Evolutionary conservation across 2,888 invertebrate genomes (phyloP).

Genomic region (Rhingia rostrata): DNA sequence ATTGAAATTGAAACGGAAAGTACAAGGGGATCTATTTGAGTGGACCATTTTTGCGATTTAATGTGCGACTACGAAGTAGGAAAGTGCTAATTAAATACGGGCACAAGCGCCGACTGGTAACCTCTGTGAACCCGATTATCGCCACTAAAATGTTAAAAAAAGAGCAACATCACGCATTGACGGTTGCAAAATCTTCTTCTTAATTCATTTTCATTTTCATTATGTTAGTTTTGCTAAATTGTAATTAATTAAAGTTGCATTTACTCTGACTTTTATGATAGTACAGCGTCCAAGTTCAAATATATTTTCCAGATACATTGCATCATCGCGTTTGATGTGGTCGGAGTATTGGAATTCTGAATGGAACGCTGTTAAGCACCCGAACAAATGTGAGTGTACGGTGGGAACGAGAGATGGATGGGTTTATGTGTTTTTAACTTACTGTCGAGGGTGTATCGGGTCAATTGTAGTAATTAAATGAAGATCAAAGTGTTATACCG

Average conservation of each 20-base stretch:
- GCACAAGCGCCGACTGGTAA: slow-evolving; percentile 22
- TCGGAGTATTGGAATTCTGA: slow-evolving; percentile 7
- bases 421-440: slow-evolving; percentile 33
- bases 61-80: neutral
- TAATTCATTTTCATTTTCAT: neutral
- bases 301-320: slow-evolving; percentile 44
- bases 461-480: slow-evolving; percentile 66
- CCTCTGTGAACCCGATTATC: slow-evolving; percentile 45
- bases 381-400: slow-evolving; percentile 4
- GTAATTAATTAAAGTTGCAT: slow-evolving; percentile 62
- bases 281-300: slow-evolving; percentile 36
- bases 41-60: slow-evolving; percentile 13
- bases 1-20: slow-evolving; percentile 21
- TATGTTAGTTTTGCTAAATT: slow-evolving; percentile 33
- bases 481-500: slow-evolving; percentile 54
- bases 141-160: neutral
- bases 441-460: slow-evolving; percentile 34
- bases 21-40: slow-evolving; percentile 8
- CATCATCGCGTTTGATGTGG: slow-evolving; percentile 47
- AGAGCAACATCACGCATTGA: slow-evolving; percentile 30
- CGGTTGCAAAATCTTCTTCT: slow-evolving; percentile 17
- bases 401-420: neutral
- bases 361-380: slow-evolving; percentile 21
- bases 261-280: slow-evolving; percentile 44
- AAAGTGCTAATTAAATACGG: slow-evolving; percentile 55